Conservation (phyloP, 2,888 invertebrate genomes). For the Elgonia sp. region DNA sequence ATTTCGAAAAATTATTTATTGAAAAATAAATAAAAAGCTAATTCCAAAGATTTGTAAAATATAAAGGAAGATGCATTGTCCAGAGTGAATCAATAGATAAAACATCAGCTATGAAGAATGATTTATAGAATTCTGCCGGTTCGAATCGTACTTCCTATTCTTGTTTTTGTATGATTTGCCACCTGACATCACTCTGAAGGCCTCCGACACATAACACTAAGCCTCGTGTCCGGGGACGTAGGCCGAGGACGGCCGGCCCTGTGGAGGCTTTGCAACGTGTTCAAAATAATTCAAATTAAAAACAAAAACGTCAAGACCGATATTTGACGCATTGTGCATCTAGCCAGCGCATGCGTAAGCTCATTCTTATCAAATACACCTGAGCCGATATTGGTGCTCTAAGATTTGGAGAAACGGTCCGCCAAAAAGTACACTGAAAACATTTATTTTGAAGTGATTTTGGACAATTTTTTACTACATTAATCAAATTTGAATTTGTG, state of each 20-base stretch:
- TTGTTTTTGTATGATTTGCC: conserved; percentile 81
- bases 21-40: not conserved
- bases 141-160: conserved; percentile 77
- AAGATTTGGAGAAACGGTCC: too few relatives aligned
- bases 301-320: conserved; percentile 84
- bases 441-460: too few relatives aligned
- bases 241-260: conserved; percentile 86
- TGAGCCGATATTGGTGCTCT: conserved; percentile 39
- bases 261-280: conserved; percentile 84
- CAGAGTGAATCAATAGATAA: not conserved
- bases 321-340: conserved; percentile 87
- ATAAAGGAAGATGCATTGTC: conserved; percentile 54
- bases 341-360: conserved; percentile 86
- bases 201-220: conserved; percentile 87
- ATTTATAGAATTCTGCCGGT: conserved; percentile 72
- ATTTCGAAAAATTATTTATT: not conserved
- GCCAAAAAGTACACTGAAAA: too few relatives aligned
- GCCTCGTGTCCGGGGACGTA: conserved; percentile 87
- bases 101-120: conserved; percentile 48
- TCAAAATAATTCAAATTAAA: conserved; percentile 71
- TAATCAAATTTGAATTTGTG: too few relatives aligned
- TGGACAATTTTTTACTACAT: too few relatives aligned
- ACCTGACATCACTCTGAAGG: conserved; percentile 80
- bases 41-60: conserved; percentile 2
- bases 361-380: conserved; percentile 70